phyloP scores from a whole-genome alignment of 2,113 vertebrate genomes.

The Nothoprocta perdicaria region DNA sequence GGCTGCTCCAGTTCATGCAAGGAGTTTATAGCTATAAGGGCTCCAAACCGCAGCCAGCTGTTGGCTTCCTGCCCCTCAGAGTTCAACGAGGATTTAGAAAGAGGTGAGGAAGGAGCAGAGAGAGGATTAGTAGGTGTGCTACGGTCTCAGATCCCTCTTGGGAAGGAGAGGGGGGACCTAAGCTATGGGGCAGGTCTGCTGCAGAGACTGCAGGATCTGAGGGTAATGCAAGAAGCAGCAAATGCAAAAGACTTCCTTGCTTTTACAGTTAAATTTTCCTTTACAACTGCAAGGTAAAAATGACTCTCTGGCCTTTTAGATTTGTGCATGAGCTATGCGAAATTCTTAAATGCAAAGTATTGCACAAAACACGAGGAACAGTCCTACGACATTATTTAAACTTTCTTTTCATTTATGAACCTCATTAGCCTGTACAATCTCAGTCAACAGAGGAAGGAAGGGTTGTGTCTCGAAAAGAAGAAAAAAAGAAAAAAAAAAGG shows the following conservation, averaged over 20 bases:
- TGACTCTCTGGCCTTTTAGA: neutral
- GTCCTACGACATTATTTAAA: neutral
- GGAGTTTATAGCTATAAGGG: neutral
- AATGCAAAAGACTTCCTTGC: neutral
- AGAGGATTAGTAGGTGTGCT: neutral
- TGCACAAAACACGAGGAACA: neutral
- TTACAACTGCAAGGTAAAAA: neutral
- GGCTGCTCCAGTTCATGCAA: neutral
- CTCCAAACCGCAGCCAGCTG: neutral
- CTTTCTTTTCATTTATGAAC: neutral
- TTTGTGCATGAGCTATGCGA: neutral
- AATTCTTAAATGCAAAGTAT: neutral
- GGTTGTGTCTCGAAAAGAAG: neutral
- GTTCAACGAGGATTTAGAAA: neutral
- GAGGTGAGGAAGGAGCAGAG: neutral
- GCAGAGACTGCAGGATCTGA: neutral
- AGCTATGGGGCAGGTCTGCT: neutral
- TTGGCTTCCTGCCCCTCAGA: neutral
- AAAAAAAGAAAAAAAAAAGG: too few species aligned
- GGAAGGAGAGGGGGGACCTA: neutral
- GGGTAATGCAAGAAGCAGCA: neutral
- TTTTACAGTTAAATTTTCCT: neutral
- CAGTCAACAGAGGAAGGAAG: neutral
- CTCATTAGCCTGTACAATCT: neutral
- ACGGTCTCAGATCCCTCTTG: accelerated